Evolutionary conservation across 37 sponge, comb jelly and placozoan genomes (phyloP).

Genomic region (Spongilla lacustris): DNA sequence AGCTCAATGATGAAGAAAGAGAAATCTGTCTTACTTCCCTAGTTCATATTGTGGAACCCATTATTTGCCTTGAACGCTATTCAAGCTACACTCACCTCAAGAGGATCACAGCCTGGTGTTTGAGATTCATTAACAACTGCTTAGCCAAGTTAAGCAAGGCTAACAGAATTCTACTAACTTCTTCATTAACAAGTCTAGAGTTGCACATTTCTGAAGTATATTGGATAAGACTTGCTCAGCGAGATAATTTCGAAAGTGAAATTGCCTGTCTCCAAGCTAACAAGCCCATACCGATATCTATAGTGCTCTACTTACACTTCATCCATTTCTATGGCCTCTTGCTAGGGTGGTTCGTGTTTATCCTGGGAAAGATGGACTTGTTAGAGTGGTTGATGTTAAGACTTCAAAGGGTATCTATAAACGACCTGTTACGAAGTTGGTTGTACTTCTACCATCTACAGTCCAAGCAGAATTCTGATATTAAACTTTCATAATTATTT

Average conservation of each 20-base stretch:
- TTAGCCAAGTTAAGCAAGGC: not conserved
- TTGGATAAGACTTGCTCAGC: not conserved
- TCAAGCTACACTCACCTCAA: constrained; percentile 22
- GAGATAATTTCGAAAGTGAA: not conserved
- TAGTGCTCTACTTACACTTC: not conserved
- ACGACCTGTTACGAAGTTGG: constrained; percentile 25
- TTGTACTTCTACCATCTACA: constrained; percentile 17
- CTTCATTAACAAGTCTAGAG: not conserved
- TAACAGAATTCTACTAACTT: not conserved
- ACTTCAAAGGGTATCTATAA: constrained; percentile 24
- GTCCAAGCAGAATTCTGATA: no score
- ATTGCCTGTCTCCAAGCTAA: not conserved
- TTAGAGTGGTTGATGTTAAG: constrained; percentile 30
- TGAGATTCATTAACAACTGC: constrained; percentile 23
- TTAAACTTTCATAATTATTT: no score
- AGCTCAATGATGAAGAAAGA: constrained; percentile 5
- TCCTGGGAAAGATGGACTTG: constrained; percentile 32
- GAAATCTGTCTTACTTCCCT: constrained; percentile 2
- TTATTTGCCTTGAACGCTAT: constrained; percentile 20
- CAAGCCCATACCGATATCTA: constrained; percentile 7
- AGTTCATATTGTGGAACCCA: not conserved
- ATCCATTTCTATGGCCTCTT: constrained; percentile 26
- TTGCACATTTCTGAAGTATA: not conserved
- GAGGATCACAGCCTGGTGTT: constrained; percentile 31
- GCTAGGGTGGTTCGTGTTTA: constrained; percentile 20